phyloP scores from a whole-genome alignment of 1,140 invertebrate species.

The Leptinotarsa defecta region DNA sequence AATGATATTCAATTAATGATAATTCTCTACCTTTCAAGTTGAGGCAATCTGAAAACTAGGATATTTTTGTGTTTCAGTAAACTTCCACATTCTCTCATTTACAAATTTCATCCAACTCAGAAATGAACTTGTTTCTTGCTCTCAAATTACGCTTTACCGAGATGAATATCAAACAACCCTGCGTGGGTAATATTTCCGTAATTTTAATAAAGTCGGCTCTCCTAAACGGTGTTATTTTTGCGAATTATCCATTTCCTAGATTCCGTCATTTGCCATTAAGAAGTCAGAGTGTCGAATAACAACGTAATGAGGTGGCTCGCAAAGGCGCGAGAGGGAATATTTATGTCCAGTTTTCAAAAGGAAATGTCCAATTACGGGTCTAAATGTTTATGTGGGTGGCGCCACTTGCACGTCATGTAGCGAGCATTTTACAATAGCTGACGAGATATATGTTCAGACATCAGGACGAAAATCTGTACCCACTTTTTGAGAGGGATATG shows the following conservation, averaged over 20 bases:
- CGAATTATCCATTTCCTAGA: slow-evolving; percentile 19
- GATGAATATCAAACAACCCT: background rate
- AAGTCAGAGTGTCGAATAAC: slow-evolving; percentile 6
- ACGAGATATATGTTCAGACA: no score
- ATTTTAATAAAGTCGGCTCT: background rate
- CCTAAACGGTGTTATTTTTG: background rate
- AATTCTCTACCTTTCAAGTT: no score
- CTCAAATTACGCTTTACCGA: background rate
- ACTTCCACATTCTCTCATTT: no score
- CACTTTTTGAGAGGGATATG: no score
- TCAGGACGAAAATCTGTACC: no score
- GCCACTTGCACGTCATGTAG: background rate
- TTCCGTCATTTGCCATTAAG: slow-evolving; percentile 1
- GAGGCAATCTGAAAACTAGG: no score
- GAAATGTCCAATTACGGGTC: background rate
- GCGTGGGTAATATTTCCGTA: slow-evolving; percentile 1
- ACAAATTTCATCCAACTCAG: no score
- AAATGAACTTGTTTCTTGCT: no score
- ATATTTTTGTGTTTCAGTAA: no score
- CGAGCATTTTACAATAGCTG: no score
- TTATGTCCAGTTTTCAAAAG: slow-evolving; percentile 6
- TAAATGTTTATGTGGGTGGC: slow-evolving; percentile 14
- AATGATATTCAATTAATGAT: no score
- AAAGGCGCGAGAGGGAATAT: slow-evolving; percentile 13
- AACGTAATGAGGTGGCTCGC: slow-evolving; percentile 9